Percentiles rank a stretch among this genome's conserved stretches.
Conservation (phyloP, 1,140 invertebrate species). For the Cylas formicarius region DNA sequence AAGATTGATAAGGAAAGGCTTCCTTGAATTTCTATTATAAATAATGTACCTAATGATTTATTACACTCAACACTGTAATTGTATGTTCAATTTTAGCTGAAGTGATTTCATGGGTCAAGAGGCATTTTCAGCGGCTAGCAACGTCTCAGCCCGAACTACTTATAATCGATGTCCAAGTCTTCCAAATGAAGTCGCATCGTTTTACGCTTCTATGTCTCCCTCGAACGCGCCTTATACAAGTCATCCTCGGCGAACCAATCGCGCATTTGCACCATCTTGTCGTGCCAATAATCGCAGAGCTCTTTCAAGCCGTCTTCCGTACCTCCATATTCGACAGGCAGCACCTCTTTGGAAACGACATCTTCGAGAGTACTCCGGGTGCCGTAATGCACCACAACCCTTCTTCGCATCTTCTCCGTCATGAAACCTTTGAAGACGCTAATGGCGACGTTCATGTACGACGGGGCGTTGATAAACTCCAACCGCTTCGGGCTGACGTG, state of each 20-base stretch:
- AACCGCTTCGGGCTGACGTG: constrained; percentile 60
- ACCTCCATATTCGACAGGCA: constrained; percentile 57
- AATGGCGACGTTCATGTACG: constrained; percentile 59
- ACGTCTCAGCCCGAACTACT: no score
- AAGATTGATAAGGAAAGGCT: no score
- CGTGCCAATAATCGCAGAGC: constrained; percentile 52
- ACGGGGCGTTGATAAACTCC: constrained; percentile 64
- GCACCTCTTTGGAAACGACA: constrained; percentile 43
- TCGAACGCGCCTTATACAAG: constrained; percentile 50
- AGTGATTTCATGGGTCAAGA: no score
- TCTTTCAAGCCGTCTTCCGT: constrained; percentile 45
- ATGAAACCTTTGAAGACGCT: constrained; percentile 65
- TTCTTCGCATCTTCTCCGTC: constrained; percentile 56
- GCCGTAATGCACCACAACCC: constrained; percentile 48
- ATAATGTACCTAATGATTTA: no score
- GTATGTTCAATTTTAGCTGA: no score
- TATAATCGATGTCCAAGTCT: no score
- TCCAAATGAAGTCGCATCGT: no score
- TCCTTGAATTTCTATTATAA: not conserved
- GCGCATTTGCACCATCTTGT: constrained; percentile 42
- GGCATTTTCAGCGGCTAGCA: no score
- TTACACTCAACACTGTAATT: no score
- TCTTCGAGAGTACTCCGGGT: constrained; percentile 41
- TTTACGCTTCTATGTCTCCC: no score
- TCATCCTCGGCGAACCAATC: constrained; percentile 53